Evolutionary conservation across 2,888 invertebrate species (phyloP).

Genomic region (Sinhomidia bicolor): DNA sequence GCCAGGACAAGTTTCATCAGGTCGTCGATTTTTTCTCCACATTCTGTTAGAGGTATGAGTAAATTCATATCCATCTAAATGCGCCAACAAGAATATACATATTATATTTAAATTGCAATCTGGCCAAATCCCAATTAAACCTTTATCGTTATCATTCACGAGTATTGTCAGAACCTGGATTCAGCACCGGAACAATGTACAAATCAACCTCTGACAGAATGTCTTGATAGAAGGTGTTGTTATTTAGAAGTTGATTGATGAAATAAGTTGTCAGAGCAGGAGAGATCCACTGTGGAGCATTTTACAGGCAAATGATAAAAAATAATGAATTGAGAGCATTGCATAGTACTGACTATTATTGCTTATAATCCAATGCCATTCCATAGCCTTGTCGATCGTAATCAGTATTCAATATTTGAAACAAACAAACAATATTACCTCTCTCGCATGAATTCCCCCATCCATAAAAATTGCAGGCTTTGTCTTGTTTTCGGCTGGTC

Average conservation of each 20-base stretch:
- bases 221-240: background rate
- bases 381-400: too few relatives aligned
- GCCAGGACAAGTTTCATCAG: too few relatives aligned
- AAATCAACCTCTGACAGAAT: conserved; percentile 85
- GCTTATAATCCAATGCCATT: too few relatives aligned
- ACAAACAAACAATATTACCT: too few relatives aligned
- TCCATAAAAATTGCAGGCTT: background rate
- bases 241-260: background rate
- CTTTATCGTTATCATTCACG: too few relatives aligned
- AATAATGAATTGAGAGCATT: too few relatives aligned
- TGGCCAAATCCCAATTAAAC: too few relatives aligned
- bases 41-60: conserved; percentile 88
- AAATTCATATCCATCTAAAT: conserved; percentile 95
- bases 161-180: too few relatives aligned
- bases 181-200: conserved; percentile 88
- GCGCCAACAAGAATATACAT: too few relatives aligned
- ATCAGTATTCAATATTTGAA: too few relatives aligned
- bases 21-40: conserved; percentile 89
- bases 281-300: background rate
- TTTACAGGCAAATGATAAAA: background rate
- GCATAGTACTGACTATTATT: too few relatives aligned
- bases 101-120: too few relatives aligned
- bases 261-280: background rate
- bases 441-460: conserved; percentile 12
- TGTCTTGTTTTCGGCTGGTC: conserved; percentile 68